Percentiles rank a stretch among this genome's conserved stretches.
Conservation (phyloP, 2,888 invertebrate genomes). For the Netelia melanura region DNA sequence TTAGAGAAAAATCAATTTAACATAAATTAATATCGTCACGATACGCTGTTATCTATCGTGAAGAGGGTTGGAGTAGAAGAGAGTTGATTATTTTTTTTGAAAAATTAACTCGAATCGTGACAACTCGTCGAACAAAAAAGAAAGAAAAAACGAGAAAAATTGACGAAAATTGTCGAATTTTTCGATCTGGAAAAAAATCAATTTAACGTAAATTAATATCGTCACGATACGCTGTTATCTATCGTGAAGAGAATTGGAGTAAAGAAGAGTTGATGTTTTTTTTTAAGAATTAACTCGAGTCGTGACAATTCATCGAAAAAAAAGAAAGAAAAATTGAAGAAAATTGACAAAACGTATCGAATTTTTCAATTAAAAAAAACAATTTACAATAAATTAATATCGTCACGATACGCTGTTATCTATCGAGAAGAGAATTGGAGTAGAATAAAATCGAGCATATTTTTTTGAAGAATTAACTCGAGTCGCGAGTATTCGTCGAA, state of each 20-base stretch:
- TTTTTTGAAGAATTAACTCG: conserved; percentile 27
- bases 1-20: not conserved
- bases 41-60: not conserved
- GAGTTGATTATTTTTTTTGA: too few species aligned
- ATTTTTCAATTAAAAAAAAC: too few species aligned
- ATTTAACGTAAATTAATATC: not conserved
- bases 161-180: too few species aligned
- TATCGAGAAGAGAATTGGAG: not conserved
- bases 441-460: not conserved
- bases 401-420: not conserved
- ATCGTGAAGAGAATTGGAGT: not conserved
- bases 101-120: too few species aligned
- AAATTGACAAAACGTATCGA: too few species aligned
- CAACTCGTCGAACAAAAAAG: too few species aligned
- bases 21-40: not conserved
- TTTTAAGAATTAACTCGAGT: too few species aligned
- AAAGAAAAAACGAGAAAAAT: too few species aligned
- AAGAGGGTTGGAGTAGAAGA: not conserved
- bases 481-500: conserved; percentile 17
- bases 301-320: too few species aligned
- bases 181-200: not conserved
- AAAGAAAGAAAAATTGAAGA: too few species aligned
- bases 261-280: too few species aligned
- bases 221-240: not conserved
- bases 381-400: not conserved